Evolutionary conservation across 2,888 invertebrate species (phyloP).

Genomic region (Vandiemenella viatica): DNA sequence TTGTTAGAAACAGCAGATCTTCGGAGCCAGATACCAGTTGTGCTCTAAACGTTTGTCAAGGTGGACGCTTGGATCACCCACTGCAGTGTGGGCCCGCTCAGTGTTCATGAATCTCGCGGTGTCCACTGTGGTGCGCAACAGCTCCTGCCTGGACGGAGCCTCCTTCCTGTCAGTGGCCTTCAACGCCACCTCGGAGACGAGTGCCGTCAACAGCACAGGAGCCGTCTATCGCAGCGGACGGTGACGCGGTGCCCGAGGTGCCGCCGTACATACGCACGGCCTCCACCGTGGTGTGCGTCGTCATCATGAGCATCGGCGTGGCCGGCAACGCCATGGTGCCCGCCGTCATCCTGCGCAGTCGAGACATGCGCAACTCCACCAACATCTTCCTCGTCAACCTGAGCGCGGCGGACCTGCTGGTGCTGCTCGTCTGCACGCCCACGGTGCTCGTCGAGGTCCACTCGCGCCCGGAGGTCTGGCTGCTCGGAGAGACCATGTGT

Average conservation of each 20-base stretch:
- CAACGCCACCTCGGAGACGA: too few relatives aligned
- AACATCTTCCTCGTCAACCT: slow-evolving; percentile 89
- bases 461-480: slow-evolving; percentile 82
- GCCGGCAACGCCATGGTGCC: slow-evolving; percentile 89
- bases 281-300: slow-evolving; percentile 75
- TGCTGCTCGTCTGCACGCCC: slow-evolving; percentile 80
- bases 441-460: slow-evolving; percentile 89
- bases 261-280: slow-evolving; percentile 77
- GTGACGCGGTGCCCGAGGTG: slow-evolving; percentile 32
- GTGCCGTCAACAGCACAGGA: too few relatives aligned
- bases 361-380: slow-evolving; percentile 88
- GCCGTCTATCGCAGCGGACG: too few relatives aligned
- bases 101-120: too few relatives aligned
- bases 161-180: too few relatives aligned
- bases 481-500: slow-evolving; percentile 85
- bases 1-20: too few relatives aligned
- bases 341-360: slow-evolving; percentile 77
- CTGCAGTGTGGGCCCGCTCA: too few relatives aligned
- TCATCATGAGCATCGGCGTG: slow-evolving; percentile 78
- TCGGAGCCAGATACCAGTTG: too few relatives aligned
- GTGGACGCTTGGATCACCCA: too few relatives aligned
- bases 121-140: too few relatives aligned
- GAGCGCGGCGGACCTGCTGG: slow-evolving; percentile 83
- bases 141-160: too few relatives aligned
- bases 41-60: too few relatives aligned